Evolutionary conservation across 1,140 invertebrate genomes (phyloP).

Genomic region (Trachymyrmex cornetzi): DNA sequence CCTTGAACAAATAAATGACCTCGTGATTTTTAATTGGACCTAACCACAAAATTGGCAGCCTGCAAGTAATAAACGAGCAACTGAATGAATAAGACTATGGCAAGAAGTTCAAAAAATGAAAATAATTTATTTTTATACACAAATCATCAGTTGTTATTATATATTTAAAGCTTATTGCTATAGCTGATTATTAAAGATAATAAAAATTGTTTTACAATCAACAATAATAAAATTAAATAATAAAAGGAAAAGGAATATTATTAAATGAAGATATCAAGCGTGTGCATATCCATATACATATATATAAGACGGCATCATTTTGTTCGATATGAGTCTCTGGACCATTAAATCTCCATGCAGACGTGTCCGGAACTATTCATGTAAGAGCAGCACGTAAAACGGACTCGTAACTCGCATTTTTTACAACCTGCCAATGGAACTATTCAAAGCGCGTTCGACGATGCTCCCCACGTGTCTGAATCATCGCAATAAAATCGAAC

Average conservation of each 20-base stretch:
- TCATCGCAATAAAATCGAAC: constrained; percentile 64
- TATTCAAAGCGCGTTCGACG: constrained; percentile 53
- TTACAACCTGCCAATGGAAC: constrained; percentile 60
- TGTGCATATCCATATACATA: not conserved
- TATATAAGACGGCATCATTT: not conserved
- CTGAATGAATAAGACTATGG: constrained; percentile 61
- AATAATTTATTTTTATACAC: not conserved
- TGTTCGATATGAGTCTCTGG: constrained; percentile 18
- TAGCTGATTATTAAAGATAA: not conserved
- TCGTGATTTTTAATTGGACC: constrained; percentile 78
- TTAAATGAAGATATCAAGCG: constrained; percentile 19
- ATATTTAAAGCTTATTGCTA: not conserved
- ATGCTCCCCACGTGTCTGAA: constrained; percentile 51
- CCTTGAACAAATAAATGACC: constrained; percentile 74
- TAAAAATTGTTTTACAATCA: not conserved
- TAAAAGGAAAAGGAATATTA: not conserved
- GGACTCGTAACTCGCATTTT: constrained; percentile 56
- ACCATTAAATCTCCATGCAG: constrained; percentile 43
- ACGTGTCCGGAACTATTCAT: constrained; percentile 34
- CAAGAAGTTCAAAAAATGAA: constrained; percentile 15
- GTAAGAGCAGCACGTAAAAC: constrained; percentile 47
- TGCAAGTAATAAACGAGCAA: constrained; percentile 66
- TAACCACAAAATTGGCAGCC: constrained; percentile 41
- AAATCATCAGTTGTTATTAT: not conserved
- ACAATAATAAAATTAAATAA: not conserved